A percentile compares a stretch with the other conserved stretches of the same genome.
Conservation (phyloP, 2,888 invertebrate genomes). For the Disparrhopalites patrizii region DNA sequence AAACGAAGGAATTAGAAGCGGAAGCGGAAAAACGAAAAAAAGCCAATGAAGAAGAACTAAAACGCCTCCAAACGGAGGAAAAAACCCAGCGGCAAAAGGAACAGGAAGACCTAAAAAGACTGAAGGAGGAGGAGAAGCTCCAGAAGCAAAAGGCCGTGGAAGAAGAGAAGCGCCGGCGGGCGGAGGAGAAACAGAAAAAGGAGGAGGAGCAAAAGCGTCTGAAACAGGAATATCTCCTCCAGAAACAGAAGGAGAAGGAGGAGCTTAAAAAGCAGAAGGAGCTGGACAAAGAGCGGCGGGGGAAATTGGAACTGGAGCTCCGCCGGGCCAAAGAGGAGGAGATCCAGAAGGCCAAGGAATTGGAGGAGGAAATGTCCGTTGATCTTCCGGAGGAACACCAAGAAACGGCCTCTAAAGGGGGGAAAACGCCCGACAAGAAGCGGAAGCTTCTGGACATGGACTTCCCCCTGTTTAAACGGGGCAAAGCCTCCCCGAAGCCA, state of each 20-base stretch:
- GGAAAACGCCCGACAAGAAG: constrained; percentile 28
- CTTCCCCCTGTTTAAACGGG: constrained; percentile 50
- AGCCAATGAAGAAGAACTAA: constrained; percentile 14
- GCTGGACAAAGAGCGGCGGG: constrained; percentile 31
- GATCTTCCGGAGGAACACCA: constrained; percentile 7
- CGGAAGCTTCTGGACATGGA: constrained; percentile 33
- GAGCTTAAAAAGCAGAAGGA: constrained; percentile 28
- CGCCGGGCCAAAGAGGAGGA: constrained; percentile 51
- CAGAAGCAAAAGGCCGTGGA: constrained; percentile 27
- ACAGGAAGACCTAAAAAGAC: constrained; percentile 22
- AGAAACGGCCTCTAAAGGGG: constrained; percentile 2
- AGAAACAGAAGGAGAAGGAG: constrained; percentile 25
- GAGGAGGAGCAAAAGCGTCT: constrained; percentile 26
- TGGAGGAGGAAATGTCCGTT: constrained; percentile 14
- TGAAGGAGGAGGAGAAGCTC: constrained; percentile 15
- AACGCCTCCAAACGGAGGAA: constrained; percentile 28
- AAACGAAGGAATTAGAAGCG: background rate
- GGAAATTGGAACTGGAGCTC: constrained; percentile 25
- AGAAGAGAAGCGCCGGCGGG: constrained; percentile 11
- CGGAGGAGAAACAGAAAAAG: constrained; percentile 17
- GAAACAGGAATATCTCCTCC: constrained; percentile 25
- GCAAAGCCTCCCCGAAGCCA: constrained; percentile 58
- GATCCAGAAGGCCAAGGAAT: constrained; percentile 29
- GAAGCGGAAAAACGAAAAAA: background rate
- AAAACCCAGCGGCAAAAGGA: constrained; percentile 26